Base-by-base conservation (phyloP, 92 coral and sea anemone genomes). In the Phenganax stokvisi region DNA sequence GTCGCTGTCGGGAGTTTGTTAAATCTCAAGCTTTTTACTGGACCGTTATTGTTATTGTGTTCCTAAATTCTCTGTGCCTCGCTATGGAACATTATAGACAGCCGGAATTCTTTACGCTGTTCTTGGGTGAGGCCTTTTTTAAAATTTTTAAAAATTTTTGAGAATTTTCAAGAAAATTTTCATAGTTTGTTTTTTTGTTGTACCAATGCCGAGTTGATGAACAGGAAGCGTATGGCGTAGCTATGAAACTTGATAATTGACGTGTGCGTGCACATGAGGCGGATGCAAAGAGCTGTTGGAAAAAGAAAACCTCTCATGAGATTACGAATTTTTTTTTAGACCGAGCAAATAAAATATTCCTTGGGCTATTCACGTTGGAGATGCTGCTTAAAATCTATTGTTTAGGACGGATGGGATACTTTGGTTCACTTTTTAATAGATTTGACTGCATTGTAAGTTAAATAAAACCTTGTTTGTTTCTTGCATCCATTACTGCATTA, bases 331-430 rank as follows among this genome's bases (percentile, higher is more conserved):
- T 54, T 11, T 64, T 90, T 87, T 65, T 89, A 94, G 98, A 94
- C 86, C 89, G 86, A 83, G 98, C 98, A 68, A 94, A 94, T 91
- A 92, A 94, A 84, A 83, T 92, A 57, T 94, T 94, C 88, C 84
- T 94, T 80, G 92, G 85, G 27, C 82, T 94, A 13, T 94, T 94
- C 78, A 92, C 97, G 13, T 80, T 94, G 81, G 98, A 94, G 85
- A 94, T 94, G 98, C 82, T 94, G 37, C 73, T 94, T 82, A 94
- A 94, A 87, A 90, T 94, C 89, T 94, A 94, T 75, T 94, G 98
- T 78, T 72, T 94, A 81, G 98, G 98, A 51, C 83, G 92, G 56
- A 90, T 90, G 67, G 96, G 97, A 73, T 94, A 94, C 71, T 94
- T 94, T 82, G 98, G 97, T 3, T 94, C 98, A 15, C 89, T 94